Evolutionary conservation across 2,888 invertebrate species (phyloP), one percentile per base, ranked within the genome.

Genomic region (Polymixis flavicincta): DNA sequence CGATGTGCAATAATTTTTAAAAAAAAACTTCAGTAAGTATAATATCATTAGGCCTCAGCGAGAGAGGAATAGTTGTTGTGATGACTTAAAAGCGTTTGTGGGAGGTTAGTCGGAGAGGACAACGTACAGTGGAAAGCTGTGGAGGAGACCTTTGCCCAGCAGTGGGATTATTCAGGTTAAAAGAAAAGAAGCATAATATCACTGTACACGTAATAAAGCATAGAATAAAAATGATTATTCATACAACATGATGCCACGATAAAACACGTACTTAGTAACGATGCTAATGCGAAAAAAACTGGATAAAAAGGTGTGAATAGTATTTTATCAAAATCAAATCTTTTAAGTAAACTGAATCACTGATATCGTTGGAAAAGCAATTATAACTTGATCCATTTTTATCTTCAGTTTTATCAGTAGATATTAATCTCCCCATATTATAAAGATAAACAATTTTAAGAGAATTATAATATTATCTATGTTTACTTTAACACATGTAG

Each of bases 381-480:
- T 69, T 61, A 63, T 48, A 25, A 71, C n/a, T 28, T 57, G 42
- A 67, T 67, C 37, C 59, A 42, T 45, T 28, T 55, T 63, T 65
- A 78, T 71, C 72, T 11, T 55, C 22, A 13, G 17, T n/a, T 42
- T 59, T 74, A 79, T 76, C 82, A 66, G 25, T 25, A 72, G 67
- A 72, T 63, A 52, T 32, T 66, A 73, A 82, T 84, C 71, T 68
- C 7, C n/a, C 61, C n/a, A 60, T 71, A 65, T 45, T 78, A 75
- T 54, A 73, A 63, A 25, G 65, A 81, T 75, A 74, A 76, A 64
- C 73, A 71, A 65, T 54, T 81, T 78, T 45, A 68, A 59, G 78
- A 75, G 54, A 71, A 68, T 73, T 82, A 82, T 60, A 66, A 61
- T 64, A 72, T 67, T 85, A 79, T 74, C 74, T 71, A 73, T 82